These are phyloP conservation scores for Montipora sp. DNA, from an alignment of 64 coral and sea anemone genomes.

Conservation along the genomic window DNA sequence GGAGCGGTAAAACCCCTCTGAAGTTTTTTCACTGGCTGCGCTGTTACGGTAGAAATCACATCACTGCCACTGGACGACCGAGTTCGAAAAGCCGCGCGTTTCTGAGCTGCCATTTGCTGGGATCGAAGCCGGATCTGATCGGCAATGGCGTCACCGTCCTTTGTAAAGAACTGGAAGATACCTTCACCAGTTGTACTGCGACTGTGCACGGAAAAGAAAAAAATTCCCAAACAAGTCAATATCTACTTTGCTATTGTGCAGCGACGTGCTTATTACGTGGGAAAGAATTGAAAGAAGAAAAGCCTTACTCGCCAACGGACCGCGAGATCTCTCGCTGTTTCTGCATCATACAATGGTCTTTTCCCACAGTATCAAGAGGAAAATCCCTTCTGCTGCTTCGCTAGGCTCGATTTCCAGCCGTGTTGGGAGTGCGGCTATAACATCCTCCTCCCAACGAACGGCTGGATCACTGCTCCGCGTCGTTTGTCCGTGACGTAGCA, in stretches of 20 bases:
- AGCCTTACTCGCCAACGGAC: too few relatives aligned
- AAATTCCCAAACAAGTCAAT: neutral
- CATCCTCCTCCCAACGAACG: too few relatives aligned
- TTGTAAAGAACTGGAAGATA: slow-evolving; percentile 66
- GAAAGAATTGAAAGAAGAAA: too few relatives aligned
- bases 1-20: neutral
- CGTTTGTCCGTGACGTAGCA: too few relatives aligned
- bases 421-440: too few relatives aligned
- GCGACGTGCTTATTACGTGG: too few relatives aligned
- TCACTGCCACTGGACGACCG: neutral
- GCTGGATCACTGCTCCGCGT: too few relatives aligned
- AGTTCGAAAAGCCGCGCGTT: slow-evolving; percentile 12
- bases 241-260: neutral
- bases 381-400: too few relatives aligned
- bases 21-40: neutral
- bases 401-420: too few relatives aligned
- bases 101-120: neutral
- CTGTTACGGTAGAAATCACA: neutral
- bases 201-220: slow-evolving; percentile 2
- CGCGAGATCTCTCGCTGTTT: too few relatives aligned
- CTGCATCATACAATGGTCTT: too few relatives aligned
- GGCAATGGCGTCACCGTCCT: slow-evolving; percentile 39
- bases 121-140: slow-evolving; percentile 48
- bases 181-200: slow-evolving; percentile 64
- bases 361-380: too few relatives aligned